These are phyloP conservation scores for Phaethon lepturus DNA, from an alignment of 2,113 vertebrate genomes.

Conservation along the genomic window DNA sequence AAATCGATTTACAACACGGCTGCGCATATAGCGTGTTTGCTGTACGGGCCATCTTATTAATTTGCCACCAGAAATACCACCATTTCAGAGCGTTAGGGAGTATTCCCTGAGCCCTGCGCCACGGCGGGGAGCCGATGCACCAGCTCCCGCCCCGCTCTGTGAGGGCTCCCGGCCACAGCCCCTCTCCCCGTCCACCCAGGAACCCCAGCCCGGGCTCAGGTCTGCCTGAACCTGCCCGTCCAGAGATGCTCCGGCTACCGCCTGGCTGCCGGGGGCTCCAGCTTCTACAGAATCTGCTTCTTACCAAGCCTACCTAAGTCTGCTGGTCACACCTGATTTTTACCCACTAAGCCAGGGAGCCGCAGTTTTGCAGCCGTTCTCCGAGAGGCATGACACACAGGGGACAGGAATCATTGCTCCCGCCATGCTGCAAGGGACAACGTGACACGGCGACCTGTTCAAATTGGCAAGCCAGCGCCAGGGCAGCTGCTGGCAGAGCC, in stretches of 20 bases:
- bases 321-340: not conserved
- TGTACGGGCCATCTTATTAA: too few species aligned
- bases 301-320: not conserved
- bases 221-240: not conserved
- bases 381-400: not conserved
- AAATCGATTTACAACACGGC: not conserved
- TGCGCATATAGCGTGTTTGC: rapidly evolving
- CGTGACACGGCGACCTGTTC: not conserved
- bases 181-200: not conserved
- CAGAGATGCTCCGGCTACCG: not conserved
- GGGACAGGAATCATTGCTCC: not conserved
- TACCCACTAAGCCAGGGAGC: not conserved
- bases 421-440: not conserved
- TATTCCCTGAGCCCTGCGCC: not conserved
- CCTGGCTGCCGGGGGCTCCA: not conserved
- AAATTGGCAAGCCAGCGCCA: too few species aligned
- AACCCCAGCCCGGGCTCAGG: not conserved
- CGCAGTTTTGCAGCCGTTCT: not conserved
- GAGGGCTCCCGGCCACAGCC: not conserved
- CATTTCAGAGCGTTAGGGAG: not conserved
- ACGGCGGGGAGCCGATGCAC: rapidly evolving
- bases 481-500: not conserved
- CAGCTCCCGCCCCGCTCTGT: rapidly evolving
- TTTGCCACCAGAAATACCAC: not conserved
- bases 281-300: not conserved